These are phyloP conservation scores for Molanna angustata DNA, from an alignment of 2,888 invertebrate species.

Conservation along the genomic window DNA sequence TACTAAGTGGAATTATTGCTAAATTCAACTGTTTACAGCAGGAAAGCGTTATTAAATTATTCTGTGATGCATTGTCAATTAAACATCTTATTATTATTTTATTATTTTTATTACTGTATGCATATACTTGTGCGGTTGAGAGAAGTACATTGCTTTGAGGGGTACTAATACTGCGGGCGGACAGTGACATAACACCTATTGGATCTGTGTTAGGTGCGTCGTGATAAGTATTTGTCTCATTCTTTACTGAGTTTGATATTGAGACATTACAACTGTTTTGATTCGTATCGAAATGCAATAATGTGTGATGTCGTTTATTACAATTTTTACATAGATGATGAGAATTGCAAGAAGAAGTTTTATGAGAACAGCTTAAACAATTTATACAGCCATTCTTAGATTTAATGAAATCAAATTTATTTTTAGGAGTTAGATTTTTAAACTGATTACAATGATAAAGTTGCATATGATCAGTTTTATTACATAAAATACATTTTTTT, in stretches of 20 bases:
- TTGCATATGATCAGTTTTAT: neutral
- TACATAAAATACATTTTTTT: neutral
- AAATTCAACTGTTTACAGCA: conserved; percentile 2
- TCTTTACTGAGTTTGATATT: too few relatives aligned
- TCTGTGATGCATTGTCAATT: too few relatives aligned
- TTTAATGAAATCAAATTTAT: neutral
- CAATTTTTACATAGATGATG: neutral
- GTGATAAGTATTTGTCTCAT: neutral
- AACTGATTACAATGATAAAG: neutral
- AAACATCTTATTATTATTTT: conserved; percentile 1
- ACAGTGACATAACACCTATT: neutral
- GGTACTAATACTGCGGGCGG: neutral
- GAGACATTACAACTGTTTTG: too few relatives aligned
- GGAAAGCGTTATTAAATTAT: conserved; percentile 1
- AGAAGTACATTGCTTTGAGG: neutral
- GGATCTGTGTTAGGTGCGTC: neutral
- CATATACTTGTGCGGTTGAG: conserved; percentile 3
- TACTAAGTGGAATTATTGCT: neutral
- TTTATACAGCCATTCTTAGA: conserved; percentile 1
- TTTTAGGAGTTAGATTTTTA: neutral
- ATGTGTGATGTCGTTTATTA: conserved; percentile 1
- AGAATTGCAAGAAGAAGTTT: neutral
- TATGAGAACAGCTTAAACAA: conserved; percentile 1
- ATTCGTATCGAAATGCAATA: neutral
- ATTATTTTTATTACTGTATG: neutral